Percentiles rank a stretch among this genome's conserved stretches.
Evolutionary conservation across 2,888 invertebrate genomes (phyloP).

Genomic region (Pandemis cinnamomeana): DNA sequence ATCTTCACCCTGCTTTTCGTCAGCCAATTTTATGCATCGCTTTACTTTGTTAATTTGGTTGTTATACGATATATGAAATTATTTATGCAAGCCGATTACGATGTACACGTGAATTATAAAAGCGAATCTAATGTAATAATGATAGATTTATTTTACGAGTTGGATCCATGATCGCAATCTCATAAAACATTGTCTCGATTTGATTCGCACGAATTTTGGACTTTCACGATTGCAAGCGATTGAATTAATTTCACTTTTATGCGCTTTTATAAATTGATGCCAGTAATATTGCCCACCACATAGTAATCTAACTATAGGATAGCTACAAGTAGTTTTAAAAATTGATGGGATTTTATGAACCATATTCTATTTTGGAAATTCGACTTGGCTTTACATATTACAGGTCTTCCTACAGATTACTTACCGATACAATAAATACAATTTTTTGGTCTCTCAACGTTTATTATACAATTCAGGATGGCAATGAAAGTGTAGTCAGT

Average conservation of each 20-base stretch:
- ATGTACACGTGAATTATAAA: background rate
- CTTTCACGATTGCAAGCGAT: constrained; percentile 15
- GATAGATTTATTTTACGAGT: background rate
- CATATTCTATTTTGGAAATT: too few species aligned
- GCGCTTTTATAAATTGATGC: background rate
- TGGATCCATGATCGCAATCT: constrained; percentile 4
- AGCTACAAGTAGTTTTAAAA: too few species aligned
- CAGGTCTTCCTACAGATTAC: too few species aligned
- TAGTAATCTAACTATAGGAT: background rate
- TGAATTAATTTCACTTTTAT: constrained; percentile 3
- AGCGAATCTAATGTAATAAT: background rate
- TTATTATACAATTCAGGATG: too few species aligned
- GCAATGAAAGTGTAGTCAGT: too few species aligned
- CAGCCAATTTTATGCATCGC: too few species aligned
- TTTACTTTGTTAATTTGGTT: background rate
- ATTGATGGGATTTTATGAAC: too few species aligned
- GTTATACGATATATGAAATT: background rate
- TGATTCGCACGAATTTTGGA: constrained; percentile 13
- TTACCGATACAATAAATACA: too few species aligned
- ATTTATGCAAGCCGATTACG: background rate
- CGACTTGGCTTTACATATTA: too few species aligned
- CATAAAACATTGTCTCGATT: constrained; percentile 17
- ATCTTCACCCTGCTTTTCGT: too few species aligned
- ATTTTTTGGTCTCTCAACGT: too few species aligned
- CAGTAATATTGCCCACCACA: background rate